Percentiles rank a stretch among this genome's conserved stretches.
phyloP scores from a whole-genome alignment of 2,113 vertebrate genomes.

The Prunella fulvescens region DNA sequence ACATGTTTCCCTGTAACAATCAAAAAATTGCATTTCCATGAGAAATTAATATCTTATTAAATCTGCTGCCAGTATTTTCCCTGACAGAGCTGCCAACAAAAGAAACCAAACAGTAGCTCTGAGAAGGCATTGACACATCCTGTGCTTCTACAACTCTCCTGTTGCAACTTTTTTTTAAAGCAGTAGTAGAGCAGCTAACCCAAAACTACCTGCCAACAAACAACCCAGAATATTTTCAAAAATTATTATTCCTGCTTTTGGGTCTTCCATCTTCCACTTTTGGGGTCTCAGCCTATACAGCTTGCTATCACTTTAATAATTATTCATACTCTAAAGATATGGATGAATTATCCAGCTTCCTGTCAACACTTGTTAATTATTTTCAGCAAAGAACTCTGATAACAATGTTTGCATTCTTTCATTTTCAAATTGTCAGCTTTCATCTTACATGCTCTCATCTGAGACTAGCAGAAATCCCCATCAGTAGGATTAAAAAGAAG shows the following conservation, averaged over 20 bases:
- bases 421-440: not conserved
- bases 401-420: slow-evolving; percentile 17
- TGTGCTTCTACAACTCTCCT: not conserved
- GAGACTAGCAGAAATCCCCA: not conserved
- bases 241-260: not conserved
- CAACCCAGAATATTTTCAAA: not conserved
- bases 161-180: not conserved
- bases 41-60: not conserved
- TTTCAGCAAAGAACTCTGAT: not conserved
- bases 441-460: not conserved
- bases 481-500: not conserved
- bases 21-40: not conserved
- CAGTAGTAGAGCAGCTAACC: not conserved
- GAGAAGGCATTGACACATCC: not conserved
- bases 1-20: not conserved
- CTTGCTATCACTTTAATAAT: not conserved
- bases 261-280: not conserved
- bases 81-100: not conserved
- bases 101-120: not conserved
- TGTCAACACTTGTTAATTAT: slow-evolving; percentile 51
- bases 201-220: not conserved
- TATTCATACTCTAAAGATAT: not conserved
- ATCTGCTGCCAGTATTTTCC: not conserved
- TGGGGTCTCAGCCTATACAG: not conserved
- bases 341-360: not conserved